phyloP scores from a whole-genome alignment of 2,797 vertebrate species.

The Petrocephalus sullivani region DNA sequence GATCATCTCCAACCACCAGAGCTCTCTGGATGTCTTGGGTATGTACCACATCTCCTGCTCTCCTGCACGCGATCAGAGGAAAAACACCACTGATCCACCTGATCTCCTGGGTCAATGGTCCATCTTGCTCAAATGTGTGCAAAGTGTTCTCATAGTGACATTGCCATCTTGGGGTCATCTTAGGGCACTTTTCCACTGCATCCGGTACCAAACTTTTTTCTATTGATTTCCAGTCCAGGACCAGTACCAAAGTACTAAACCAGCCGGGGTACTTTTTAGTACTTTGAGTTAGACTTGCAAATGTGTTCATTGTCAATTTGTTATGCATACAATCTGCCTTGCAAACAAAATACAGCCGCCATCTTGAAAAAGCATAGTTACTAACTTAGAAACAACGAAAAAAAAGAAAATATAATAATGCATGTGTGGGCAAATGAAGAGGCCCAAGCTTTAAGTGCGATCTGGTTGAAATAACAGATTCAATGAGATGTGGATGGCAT shows the following conservation, averaged over 20 bases:
- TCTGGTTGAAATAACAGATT: background rate
- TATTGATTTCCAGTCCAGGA: background rate
- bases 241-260: background rate
- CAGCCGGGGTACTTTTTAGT: background rate
- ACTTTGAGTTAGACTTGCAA: background rate
- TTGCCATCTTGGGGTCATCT: too few species aligned
- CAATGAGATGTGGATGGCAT: background rate
- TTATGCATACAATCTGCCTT: background rate
- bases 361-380: background rate
- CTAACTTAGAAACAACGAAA: background rate
- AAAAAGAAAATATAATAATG: background rate
- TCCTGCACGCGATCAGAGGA: background rate
- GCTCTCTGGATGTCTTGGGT: slow-evolving; percentile 64
- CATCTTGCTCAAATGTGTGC: background rate
- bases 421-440: background rate
- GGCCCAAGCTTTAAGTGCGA: background rate
- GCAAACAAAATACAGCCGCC: background rate
- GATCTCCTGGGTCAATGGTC: background rate
- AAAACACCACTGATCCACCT: background rate
- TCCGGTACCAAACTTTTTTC: background rate
- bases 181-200: background rate
- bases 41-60: slow-evolving; percentile 26
- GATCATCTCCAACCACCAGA: slow-evolving; percentile 68
- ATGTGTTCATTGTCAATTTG: background rate
- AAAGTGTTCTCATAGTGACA: background rate